These are phyloP conservation scores for Heterotis niloticus DNA, from an alignment of 2,113 vertebrate species.

Conservation along the genomic window DNA sequence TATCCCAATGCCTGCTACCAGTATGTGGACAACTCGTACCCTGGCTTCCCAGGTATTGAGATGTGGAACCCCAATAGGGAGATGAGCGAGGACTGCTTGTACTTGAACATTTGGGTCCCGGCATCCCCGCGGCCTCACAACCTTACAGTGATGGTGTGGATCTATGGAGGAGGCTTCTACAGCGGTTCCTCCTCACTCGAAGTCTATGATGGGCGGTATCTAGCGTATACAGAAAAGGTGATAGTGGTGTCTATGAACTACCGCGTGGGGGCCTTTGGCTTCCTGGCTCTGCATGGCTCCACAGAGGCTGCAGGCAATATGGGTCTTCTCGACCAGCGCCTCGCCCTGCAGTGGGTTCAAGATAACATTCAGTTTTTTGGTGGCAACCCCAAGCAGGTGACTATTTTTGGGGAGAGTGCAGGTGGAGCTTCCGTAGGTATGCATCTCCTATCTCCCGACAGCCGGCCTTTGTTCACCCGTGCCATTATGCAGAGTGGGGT, in stretches of 20 bases:
- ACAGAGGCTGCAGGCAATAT: slow-evolving; percentile 84
- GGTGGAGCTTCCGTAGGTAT: slow-evolving; percentile 79
- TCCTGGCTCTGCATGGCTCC: slow-evolving; percentile 77
- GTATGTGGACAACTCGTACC: slow-evolving; percentile 74
- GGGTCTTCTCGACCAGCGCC: slow-evolving; percentile 81
- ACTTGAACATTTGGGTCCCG: slow-evolving; percentile 85
- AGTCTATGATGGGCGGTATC: slow-evolving; percentile 84
- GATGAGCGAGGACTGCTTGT: slow-evolving; percentile 87
- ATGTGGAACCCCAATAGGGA: slow-evolving; percentile 93
- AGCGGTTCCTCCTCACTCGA: slow-evolving; percentile 83
- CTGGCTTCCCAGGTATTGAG: slow-evolving; percentile 78
- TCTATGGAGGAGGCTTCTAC: slow-evolving; percentile 90
- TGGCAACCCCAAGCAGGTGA: slow-evolving; percentile 78
- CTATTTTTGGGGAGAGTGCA: slow-evolving; percentile 88
- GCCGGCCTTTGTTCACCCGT: slow-evolving; percentile 72
- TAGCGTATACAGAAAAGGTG: slow-evolving; percentile 72
- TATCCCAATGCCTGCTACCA: slow-evolving; percentile 81
- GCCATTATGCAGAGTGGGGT: slow-evolving; percentile 82
- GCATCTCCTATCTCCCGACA: slow-evolving; percentile 76
- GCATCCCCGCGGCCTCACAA: slow-evolving; percentile 63
- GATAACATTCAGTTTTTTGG: slow-evolving; percentile 78
- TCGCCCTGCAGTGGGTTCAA: slow-evolving; percentile 83
- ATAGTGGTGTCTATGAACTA: slow-evolving; percentile 90
- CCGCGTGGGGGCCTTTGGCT: slow-evolving; percentile 80
- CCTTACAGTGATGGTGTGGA: slow-evolving; percentile 82